Evolutionary conservation across 2,113 vertebrate species (phyloP), one percentile per base, ranked within the genome.

Genomic region (Muntiacus muntjak): DNA sequence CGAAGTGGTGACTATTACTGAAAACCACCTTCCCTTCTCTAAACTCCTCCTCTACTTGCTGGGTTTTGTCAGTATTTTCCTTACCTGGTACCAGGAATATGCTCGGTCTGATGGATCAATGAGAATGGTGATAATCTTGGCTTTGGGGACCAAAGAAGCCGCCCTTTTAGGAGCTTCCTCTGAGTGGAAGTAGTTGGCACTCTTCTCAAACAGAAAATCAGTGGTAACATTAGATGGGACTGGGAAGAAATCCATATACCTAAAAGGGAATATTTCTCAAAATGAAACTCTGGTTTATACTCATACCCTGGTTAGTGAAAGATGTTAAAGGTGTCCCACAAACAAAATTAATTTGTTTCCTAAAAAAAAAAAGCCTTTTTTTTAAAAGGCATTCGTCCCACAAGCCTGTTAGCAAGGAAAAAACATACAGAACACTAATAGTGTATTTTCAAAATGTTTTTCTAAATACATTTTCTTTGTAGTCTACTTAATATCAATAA

Each of bases 221-320:
- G 99, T 99, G 94, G 99, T 99, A 97, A 99, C 98, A 82, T 99
- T 99, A 67, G 99, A 99, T 79, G 99, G 99, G 82, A 99, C 96
- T 0, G 99, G 99, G 94, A 99, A 99, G 98, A 99, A 99, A 98
- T 99, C 99, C 99, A 99, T 99, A 96, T 99, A 99, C 99, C 99
- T 99, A 98, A 97, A 98, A 98, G 98, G 86, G 79, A 99, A 97
- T 17, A 96, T 52, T 52, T 54, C 94, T 98, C 97, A 98, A 93
- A 98, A 94, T 85, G 81, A 96, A 95, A 95, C 43, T 83, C 4
- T 97, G 87, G 23, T 83, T 89, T 76, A 67, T 6, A 43, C 1
- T 81, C 30, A 60, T 45, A 76, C 60, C 43, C 30, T 71, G 54
- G n/a, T 52, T 76, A 57, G 71, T 54, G 78, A 95, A 95, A 94